phyloP scores from a whole-genome alignment of 1,140 invertebrate species.

The Solenopsis fugax region DNA sequence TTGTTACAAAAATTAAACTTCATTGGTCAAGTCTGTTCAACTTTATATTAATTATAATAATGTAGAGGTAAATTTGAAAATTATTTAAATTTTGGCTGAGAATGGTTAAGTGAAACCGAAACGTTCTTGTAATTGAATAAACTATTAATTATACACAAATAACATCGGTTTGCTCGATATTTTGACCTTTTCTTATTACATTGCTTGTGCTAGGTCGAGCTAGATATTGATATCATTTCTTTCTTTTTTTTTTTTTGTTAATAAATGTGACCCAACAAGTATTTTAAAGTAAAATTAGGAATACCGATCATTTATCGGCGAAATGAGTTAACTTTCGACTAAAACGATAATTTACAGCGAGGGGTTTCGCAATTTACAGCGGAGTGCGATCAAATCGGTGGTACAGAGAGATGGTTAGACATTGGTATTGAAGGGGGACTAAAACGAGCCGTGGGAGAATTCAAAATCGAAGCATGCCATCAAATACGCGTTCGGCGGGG shows the following conservation, averaged over 20 bases:
- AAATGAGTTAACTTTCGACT: slow-evolving; percentile 23
- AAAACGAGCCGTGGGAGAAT: slow-evolving; percentile 41
- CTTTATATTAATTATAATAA: no score
- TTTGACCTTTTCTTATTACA: no score
- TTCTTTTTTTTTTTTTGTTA: slow-evolving; percentile 18
- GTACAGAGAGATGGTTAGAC: not conserved
- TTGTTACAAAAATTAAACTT: no score
- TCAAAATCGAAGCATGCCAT: slow-evolving; percentile 62
- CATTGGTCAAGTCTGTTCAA: no score
- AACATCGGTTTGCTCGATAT: no score
- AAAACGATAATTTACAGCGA: slow-evolving; percentile 24
- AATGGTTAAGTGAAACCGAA: no score
- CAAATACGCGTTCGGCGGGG: slow-evolving; percentile 72
- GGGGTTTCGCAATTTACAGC: slow-evolving; percentile 9
- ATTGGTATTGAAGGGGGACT: not conserved
- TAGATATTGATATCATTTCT: no score
- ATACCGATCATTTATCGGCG: slow-evolving; percentile 7
- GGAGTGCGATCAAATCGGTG: slow-evolving; percentile 27
- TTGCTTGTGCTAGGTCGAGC: no score
- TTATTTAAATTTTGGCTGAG: no score
- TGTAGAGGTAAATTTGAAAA: no score
- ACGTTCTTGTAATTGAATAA: no score
- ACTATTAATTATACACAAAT: no score
- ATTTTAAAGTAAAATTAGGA: not conserved
- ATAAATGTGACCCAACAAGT: slow-evolving; percentile 7